phyloP scores from a whole-genome alignment of 2,888 invertebrate genomes.

The Agrilus cyanescens region DNA sequence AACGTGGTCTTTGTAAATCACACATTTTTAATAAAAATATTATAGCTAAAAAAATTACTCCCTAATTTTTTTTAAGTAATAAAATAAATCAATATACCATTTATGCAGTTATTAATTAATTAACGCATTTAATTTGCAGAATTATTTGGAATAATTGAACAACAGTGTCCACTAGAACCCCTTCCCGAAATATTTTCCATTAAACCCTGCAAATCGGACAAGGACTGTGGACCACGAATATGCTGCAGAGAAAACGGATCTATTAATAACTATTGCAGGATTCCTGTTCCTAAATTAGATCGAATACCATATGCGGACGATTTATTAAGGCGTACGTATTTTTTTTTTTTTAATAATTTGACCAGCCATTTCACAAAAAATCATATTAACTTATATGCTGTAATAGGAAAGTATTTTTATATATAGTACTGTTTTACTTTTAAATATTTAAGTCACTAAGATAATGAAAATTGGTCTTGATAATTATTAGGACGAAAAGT shows the following conservation, averaged over 20 bases:
- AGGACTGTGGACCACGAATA: conserved; percentile 63
- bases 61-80: not conserved
- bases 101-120: not conserved
- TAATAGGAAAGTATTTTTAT: too few species aligned
- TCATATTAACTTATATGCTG: too few species aligned
- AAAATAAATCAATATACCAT: not conserved
- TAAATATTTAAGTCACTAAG: too few species aligned
- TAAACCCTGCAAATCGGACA: conserved; percentile 53
- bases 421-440: too few species aligned
- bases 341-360: too few species aligned
- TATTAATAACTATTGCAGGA: conserved; percentile 56
- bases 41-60: not conserved
- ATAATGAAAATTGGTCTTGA: too few species aligned
- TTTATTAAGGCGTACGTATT: conserved; percentile 49
- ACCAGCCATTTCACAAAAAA: too few species aligned
- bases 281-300: conserved; percentile 54
- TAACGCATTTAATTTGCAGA: conserved; percentile 36
- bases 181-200: conserved; percentile 60
- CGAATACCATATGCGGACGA: conserved; percentile 49
- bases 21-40: not conserved
- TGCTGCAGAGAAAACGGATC: conserved; percentile 57
- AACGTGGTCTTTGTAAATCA: too few species aligned
- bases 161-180: conserved; percentile 55
- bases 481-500: too few species aligned
- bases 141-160: conserved; percentile 53